Base-by-base conservation (phyloP, 92 coral and sea anemone species). In the Metridium senile region DNA sequence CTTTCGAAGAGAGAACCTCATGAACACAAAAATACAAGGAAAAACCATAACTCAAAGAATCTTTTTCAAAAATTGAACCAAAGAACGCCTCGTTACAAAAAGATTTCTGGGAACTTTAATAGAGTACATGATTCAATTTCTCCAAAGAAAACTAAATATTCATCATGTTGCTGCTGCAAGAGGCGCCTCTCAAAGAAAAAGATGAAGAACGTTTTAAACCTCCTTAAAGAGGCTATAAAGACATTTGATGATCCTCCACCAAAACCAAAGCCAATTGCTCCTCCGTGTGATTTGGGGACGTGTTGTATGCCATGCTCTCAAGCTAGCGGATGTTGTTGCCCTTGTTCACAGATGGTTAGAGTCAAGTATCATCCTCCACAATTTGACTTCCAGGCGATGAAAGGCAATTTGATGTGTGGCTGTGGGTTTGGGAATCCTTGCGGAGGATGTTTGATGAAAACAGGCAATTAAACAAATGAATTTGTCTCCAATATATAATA, bases 311-410 rank as follows among this genome's bases (percentile, higher is more conserved):
- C 84, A 33, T 87, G 80, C 28, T 21, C 34, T n/a, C 84, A 82
- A 25, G 74, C 80, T 31, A 79, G 87, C 53, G 80, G 81, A 27
- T 82, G 91, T 49, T 82, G 88, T 29, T 74, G 76, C 7, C 81
- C 79, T 0, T 63, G 77, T 53, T 58, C 68, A 13, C 90, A 84
- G 35, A 82, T 73, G 86, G 80, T 77, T 32, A 86, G 75, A 64
- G 81, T 90, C 30, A 90, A 90, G 61, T 86, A 89, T 59, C 85
- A 62, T 32, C 91, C 93, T 1, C 91, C 93, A 0, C 86, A 82
- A 62, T 89, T 77, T 66, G 84, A 89, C 45, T 72, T 89, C 76
- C 66, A 78, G 51, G 88, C 90, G 9, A 71, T 87, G 45, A 87
- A 82, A 27, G 74, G 92, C 17, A 83, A 78, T 54, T 62, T 85